Conservation (phyloP, 2,888 invertebrate genomes). For the Amaurobius ferox region DNA sequence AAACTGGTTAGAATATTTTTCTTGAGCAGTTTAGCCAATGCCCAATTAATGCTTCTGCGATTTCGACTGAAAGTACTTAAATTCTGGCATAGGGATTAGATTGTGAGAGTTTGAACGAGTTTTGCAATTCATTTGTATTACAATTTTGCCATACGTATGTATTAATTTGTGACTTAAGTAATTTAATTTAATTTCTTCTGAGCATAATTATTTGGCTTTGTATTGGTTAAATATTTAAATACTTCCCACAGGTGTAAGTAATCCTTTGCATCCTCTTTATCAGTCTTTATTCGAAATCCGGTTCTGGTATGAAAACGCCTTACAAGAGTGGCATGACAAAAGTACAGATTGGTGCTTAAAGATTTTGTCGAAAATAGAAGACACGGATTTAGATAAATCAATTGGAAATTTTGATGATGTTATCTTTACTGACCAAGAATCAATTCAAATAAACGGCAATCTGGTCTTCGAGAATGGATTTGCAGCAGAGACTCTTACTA, state of each 20-base stretch:
- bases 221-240: no score
- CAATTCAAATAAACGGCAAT: slow-evolving; percentile 62
- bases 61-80: no score
- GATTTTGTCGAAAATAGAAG: slow-evolving; percentile 14
- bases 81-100: no score
- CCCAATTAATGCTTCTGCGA: no score
- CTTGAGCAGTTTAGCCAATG: no score
- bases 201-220: background rate
- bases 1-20: no score
- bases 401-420: slow-evolving; percentile 23
- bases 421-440: slow-evolving; percentile 52
- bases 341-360: slow-evolving; percentile 64
- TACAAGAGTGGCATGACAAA: slow-evolving; percentile 45
- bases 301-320: slow-evolving; percentile 46
- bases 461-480: slow-evolving; percentile 53
- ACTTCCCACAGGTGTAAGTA: slow-evolving; percentile 41
- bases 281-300: slow-evolving; percentile 47
- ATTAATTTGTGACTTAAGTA: no score
- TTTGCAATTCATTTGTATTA: no score
- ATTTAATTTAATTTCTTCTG: background rate
- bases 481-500: slow-evolving; percentile 20
- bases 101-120: no score
- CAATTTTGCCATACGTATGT: no score
- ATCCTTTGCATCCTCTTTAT: slow-evolving; percentile 26
- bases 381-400: background rate